Evolutionary conservation across 2,888 invertebrate genomes (phyloP).

Genomic region (Plutella xylostella): DNA sequence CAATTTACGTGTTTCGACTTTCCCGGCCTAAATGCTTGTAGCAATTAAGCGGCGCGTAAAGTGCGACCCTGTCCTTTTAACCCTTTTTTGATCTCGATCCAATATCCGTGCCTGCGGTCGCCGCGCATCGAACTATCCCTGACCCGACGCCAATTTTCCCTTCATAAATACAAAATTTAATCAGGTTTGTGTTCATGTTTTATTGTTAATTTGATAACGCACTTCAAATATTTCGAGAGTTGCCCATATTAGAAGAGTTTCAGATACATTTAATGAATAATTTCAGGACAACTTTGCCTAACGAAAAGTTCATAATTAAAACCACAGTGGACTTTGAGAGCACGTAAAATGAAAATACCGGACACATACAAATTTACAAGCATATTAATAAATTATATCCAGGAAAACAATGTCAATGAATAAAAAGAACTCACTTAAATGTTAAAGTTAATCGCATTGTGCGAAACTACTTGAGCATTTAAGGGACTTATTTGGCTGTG

Average conservation of each 20-base stretch:
- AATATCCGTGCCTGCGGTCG: conserved; percentile 24
- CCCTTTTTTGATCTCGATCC: conserved; percentile 34
- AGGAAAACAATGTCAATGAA: no score
- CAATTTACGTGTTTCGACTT: conserved; percentile 61
- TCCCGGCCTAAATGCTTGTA: conserved; percentile 38
- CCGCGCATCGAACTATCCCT: conserved; percentile 5
- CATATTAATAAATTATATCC: no score
- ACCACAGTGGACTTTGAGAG: no score
- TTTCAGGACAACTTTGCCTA: no score
- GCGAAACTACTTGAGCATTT: conserved; percentile 8
- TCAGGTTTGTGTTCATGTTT: conserved; percentile 1
- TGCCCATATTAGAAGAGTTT: no score
- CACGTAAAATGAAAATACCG: no score
- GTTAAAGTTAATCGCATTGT: no score
- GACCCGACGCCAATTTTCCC: background rate
- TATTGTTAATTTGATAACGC: no score
- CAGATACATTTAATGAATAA: no score
- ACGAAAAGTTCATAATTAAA: no score
- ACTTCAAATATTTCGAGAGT: no score
- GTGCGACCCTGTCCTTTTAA: conserved; percentile 39
- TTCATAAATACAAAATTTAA: conserved; percentile 8
- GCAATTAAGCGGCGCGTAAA: conserved; percentile 63
- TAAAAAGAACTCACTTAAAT: background rate
- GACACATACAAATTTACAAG: no score
- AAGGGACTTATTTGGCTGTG: conserved; percentile 11